These are phyloP conservation scores for Ctenopoma kingsleyae DNA, from an alignment of 2,797 vertebrate species.

Conservation along the genomic window DNA sequence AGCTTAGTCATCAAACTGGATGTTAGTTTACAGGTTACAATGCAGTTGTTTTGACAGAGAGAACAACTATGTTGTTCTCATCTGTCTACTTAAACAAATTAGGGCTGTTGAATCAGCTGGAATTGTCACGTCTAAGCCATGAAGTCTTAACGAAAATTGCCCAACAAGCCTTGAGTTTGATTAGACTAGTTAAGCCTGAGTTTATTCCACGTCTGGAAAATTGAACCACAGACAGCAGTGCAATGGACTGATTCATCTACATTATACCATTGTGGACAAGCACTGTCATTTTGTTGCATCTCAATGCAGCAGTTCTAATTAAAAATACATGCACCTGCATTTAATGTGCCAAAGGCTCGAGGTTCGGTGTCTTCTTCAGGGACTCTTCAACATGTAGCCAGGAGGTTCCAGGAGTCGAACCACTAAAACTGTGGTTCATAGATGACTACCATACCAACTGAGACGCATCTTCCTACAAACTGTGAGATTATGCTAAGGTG, in stretches of 20 bases:
- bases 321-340: too few species aligned
- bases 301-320: not conserved
- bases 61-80: conserved; percentile 22
- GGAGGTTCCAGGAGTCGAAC: too few species aligned
- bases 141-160: conserved; percentile 29
- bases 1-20: conserved; percentile 55
- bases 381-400: too few species aligned
- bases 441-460: too few species aligned
- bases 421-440: too few species aligned
- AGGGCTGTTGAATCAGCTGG: conserved; percentile 25
- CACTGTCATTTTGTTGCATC: conserved; percentile 20
- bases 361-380: too few species aligned
- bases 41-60: conserved; percentile 40
- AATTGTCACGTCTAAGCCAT: conserved; percentile 11
- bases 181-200: conserved; percentile 34
- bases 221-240: conserved; percentile 38
- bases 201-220: conserved; percentile 64
- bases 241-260: conserved; percentile 39
- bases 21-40: conserved; percentile 37
- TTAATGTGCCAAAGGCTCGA: too few species aligned
- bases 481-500: not conserved
- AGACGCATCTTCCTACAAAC: not conserved
- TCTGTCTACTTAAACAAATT: conserved; percentile 33
- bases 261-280: conserved; percentile 40
- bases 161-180: conserved; percentile 30